Conservation (phyloP, 2,797 vertebrate species). For the Semaprochilodus insignis region DNA sequence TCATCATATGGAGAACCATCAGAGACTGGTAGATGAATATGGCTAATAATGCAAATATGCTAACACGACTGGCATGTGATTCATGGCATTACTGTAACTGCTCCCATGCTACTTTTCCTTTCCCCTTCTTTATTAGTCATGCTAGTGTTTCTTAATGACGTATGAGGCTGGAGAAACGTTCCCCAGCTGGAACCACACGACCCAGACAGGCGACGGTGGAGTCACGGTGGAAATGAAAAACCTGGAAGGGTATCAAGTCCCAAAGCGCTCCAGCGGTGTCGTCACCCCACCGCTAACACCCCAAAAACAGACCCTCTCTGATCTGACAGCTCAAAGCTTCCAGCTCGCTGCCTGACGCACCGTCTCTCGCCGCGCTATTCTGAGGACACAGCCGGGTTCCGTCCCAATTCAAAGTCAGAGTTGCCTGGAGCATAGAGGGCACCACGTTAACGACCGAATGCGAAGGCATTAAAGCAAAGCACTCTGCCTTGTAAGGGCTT, state of each 20-base stretch:
- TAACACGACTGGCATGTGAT: background rate
- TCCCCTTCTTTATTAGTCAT: background rate
- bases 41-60: background rate
- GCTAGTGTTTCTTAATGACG: background rate
- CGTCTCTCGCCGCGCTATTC: slow-evolving; percentile 2
- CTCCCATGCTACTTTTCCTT: background rate
- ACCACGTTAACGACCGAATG: background rate
- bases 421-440: background rate
- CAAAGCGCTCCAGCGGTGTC: slow-evolving; percentile 1
- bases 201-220: slow-evolving; percentile 8
- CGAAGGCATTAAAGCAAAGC: slow-evolving; percentile 14
- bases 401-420: slow-evolving; percentile 13
- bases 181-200: slow-evolving; percentile 12
- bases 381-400: background rate
- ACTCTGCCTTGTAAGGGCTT: slow-evolving; percentile 32
- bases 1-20: no score
- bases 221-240: slow-evolving; percentile 24
- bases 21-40: no score
- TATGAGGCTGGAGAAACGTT: background rate
- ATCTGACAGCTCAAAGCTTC: background rate
- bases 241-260: slow-evolving; percentile 27
- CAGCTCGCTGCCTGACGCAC: background rate
- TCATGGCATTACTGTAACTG: background rate
- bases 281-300: slow-evolving; percentile 16
- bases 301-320: slow-evolving; percentile 26